Evolutionary conservation across 2,888 invertebrate genomes (phyloP), one percentile per base, ranked within the genome.

Genomic region (Apamea sordens): DNA sequence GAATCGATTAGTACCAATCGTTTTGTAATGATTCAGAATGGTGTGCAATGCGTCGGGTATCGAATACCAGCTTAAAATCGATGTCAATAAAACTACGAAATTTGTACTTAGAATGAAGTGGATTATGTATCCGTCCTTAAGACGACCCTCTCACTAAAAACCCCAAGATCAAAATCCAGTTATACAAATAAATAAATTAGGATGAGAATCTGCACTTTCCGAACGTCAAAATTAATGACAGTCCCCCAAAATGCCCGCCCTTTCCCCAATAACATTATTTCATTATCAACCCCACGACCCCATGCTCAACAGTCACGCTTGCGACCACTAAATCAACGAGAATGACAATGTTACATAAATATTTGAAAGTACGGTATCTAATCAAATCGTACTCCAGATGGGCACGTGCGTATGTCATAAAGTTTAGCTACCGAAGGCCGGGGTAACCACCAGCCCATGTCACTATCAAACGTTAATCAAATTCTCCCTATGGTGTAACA

Each of bases 381-480:
- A 71, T 72, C 21, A 28, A 41, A 41, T 53, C 41, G 4, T 6
- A 28, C 28, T 18, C 24, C 24, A 41, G 18, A 41, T 13, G 8
- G 6, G 32, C 32, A 56, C 53, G 36, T 36, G 36, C 18, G 1
- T 4, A 47, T 10, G 7, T n/a, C 41, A 41, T 7, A 4, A 28
- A 47, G n/a, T 36, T 36, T 18, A 36, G 28, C 36, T n/a, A 10
- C 13, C 5, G 50, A 53, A 77, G 13, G 10, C 18, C 24, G 24
- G 32, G n/a, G 50, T 41, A 11, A 50, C 28, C 18, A 41, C 18
- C 24, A 36, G 13, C 28, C 28, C 32, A 63, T 47, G n/a, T 5
- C 24, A 64, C 10, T 73, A 82, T 82, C 56, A n/a, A 24, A 56
- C 36, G 5, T 18, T 56, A 47, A 82, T 82, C 6, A 65, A 73